phyloP scores from a whole-genome alignment of 2,888 invertebrate species.

The Andrena minutula region DNA sequence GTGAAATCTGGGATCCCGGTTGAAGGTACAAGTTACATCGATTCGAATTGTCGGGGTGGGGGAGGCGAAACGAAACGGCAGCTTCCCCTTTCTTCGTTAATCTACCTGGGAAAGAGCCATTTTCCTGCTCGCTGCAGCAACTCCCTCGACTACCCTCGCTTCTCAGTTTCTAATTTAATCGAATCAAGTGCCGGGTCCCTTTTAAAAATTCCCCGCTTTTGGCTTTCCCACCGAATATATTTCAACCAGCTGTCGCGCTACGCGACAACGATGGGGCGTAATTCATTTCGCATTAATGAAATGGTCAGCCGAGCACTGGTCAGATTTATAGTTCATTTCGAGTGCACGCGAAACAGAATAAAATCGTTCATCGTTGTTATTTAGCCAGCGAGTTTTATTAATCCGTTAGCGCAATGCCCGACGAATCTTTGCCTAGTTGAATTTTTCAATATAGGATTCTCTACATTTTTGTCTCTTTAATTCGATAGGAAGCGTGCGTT shows the following conservation, averaged over 20 bases:
- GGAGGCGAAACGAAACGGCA: not conserved
- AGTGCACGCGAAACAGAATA: not conserved
- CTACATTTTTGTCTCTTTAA: not conserved
- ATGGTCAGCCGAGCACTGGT: slow-evolving; percentile 45
- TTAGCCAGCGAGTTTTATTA: slow-evolving; percentile 43
- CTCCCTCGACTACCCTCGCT: not conserved
- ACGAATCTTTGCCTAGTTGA: not conserved
- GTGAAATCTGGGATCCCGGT: not conserved
- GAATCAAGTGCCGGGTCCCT: not conserved
- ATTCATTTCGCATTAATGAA: slow-evolving; percentile 69
- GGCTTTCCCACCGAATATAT: slow-evolving; percentile 42
- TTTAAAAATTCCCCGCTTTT: not conserved
- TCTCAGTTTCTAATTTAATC: not conserved
- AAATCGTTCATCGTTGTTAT: not conserved
- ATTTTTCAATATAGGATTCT: not conserved
- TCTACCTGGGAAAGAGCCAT: not conserved
- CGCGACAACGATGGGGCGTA: slow-evolving; percentile 41
- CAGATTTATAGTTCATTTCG: slow-evolving; percentile 62
- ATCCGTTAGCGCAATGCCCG: slow-evolving; percentile 1
- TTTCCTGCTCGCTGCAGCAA: not conserved
- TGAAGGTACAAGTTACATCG: not conserved
- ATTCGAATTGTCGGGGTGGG: not conserved
- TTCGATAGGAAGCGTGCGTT: not conserved
- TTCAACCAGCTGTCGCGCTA: slow-evolving; percentile 41
- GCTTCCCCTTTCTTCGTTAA: not conserved